Base-by-base conservation (phyloP, 2,113 vertebrate genomes). In the Carlito syrichta region DNA sequence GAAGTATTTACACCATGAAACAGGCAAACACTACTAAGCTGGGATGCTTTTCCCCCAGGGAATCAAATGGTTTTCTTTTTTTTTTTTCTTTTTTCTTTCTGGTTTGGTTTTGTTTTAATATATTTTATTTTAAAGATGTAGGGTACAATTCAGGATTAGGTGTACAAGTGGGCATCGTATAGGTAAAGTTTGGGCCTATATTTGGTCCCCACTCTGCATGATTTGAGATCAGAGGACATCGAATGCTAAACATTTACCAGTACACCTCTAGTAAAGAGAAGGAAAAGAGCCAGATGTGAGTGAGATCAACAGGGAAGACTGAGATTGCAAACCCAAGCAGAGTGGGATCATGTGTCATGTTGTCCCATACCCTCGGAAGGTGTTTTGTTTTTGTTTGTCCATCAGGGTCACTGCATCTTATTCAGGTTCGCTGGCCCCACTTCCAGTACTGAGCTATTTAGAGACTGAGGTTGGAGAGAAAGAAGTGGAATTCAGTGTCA, bases 291-390 rank as follows among this genome's bases (percentile, higher is more conserved):
- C 16, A 27, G 78, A 54, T 6, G 4, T 73, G 20, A n/a, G 35
- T 8, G 30, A 14, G 16, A 22, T 13, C 50, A 3, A 40, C n/a
- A 38, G 14, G 20, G 3, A 30, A 58, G 25, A 20, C 40, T 8
- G 3, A 19, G 22, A 30, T 0, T 0, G 35, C 81, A 40, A 10
- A 19, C 32, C 91, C 1, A 2, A 3, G 27, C 38, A 16, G 27
- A 5, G 0, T 20, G 30, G 1, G 8, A 14, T 2, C 5, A 0
- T 0, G 13, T 6, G 25, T 48, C 63, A 58, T 30, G 2, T 20
- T 13, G 6, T 4, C 48, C 69, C 19, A 3, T 30, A 48, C 19
- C 63, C 86, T 63, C 5, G 3, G 27, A 1, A 43, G 2, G 12
- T 0, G 17, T 14, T 69, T 43, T 19, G 12, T 7, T 25, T 74